These are phyloP conservation scores for Drosophila biarmipes DNA, from an alignment of 1,140 invertebrate genomes.

Conservation along the genomic window DNA sequence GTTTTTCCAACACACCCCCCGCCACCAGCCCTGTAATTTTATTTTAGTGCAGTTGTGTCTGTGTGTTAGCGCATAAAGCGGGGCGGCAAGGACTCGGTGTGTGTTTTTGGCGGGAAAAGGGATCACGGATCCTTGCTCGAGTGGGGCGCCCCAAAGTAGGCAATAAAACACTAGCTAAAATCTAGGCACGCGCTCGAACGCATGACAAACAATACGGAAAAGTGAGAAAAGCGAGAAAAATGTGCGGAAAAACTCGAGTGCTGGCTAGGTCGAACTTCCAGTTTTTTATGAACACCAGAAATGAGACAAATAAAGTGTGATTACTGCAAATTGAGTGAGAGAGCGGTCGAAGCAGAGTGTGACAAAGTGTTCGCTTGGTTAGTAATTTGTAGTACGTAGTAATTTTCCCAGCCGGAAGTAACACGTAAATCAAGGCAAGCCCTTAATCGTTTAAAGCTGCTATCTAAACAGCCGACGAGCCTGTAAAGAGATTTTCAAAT, in stretches of 20 bases:
- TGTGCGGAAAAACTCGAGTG: slow-evolving; percentile 22
- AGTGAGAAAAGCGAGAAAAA: slow-evolving; percentile 29
- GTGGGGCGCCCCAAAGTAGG: slow-evolving; percentile 65
- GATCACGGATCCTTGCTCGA: slow-evolving; percentile 13
- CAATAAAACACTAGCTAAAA: slow-evolving; percentile 80
- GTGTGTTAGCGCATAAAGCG: slow-evolving; percentile 57
- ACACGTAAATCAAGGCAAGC: slow-evolving; percentile 14
- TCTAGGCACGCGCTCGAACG: slow-evolving; percentile 69
- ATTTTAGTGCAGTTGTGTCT: slow-evolving; percentile 50
- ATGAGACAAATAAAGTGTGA: slow-evolving; percentile 77
- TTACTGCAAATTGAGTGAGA: slow-evolving; percentile 79
- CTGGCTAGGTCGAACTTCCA: slow-evolving; percentile 26
- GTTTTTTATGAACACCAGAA: slow-evolving; percentile 74
- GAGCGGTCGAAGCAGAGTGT: slow-evolving; percentile 11
- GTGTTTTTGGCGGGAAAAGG: background rate
- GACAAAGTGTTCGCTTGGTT: slow-evolving; percentile 18
- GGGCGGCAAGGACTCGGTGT: slow-evolving; percentile 32
- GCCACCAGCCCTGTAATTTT: slow-evolving; percentile 29
- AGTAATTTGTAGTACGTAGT: slow-evolving; percentile 21
- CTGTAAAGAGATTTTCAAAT: slow-evolving; percentile 25
- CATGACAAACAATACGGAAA: slow-evolving; percentile 59
- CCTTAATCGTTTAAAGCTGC: background rate
- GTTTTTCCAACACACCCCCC: slow-evolving; percentile 52
- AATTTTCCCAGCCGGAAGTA: background rate
- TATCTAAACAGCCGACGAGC: slow-evolving; percentile 1